A percentile compares a stretch with the other conserved stretches of the same genome.
These are phyloP conservation scores for Glaucopsyche alexis DNA, from an alignment of 2,888 invertebrate species.

Conservation along the genomic window DNA sequence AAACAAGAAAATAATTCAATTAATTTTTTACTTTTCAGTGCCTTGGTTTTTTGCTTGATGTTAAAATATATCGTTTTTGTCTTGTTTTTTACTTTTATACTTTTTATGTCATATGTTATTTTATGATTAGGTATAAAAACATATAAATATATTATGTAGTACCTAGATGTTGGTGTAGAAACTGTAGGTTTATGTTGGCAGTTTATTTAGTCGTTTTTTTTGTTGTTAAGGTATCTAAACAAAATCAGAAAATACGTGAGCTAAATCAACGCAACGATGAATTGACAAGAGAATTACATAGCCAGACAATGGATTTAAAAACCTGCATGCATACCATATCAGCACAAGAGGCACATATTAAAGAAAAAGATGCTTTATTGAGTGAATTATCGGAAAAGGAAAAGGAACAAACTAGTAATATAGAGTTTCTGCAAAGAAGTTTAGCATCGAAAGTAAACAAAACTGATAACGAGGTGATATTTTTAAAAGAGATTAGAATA, in stretches of 20 bases:
- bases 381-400: slow-evolving; percentile 60
- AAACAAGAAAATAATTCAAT: too few relatives aligned
- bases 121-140: too few relatives aligned
- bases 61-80: too few relatives aligned
- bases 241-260: slow-evolving; percentile 55
- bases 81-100: too few relatives aligned
- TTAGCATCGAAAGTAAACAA: slow-evolving; percentile 54
- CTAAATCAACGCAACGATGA: slow-evolving; percentile 52
- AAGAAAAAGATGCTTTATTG: slow-evolving; percentile 54
- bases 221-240: slow-evolving; percentile 51
- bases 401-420: slow-evolving; percentile 62
- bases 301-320: slow-evolving; percentile 53
- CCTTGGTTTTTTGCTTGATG: too few relatives aligned
- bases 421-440: slow-evolving; percentile 58
- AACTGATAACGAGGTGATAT: slow-evolving; percentile 56
- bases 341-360: slow-evolving; percentile 50
- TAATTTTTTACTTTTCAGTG: too few relatives aligned
- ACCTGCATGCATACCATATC: slow-evolving; percentile 46
- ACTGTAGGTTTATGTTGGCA: too few relatives aligned
- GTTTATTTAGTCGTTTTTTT: slow-evolving; percentile 30
- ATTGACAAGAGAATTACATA: slow-evolving; percentile 53
- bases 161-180: too few relatives aligned
- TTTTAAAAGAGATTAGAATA: too few relatives aligned
- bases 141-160: too few relatives aligned
- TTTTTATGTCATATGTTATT: too few relatives aligned